Evolutionary conservation across 2,113 vertebrate species (phyloP).

Genomic region (Rhipidura dahli): DNA sequence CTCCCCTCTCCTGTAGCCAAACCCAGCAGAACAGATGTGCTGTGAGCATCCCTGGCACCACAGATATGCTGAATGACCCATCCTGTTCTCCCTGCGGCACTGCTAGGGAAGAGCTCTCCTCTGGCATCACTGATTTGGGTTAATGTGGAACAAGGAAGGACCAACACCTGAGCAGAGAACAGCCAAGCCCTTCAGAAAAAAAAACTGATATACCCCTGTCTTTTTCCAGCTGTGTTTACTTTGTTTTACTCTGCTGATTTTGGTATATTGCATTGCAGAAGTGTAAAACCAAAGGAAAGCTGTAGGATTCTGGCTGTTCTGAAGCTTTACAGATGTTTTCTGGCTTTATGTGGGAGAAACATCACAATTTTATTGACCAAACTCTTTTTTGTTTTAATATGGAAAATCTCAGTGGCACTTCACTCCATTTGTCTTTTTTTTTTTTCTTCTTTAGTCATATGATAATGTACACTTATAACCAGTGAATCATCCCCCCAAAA

Average conservation of each 20-base stretch:
- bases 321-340: constrained; percentile 41
- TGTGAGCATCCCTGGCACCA: not conserved
- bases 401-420: constrained; percentile 56
- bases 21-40: not conserved
- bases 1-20: not conserved
- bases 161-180: not conserved
- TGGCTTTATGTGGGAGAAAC: not conserved
- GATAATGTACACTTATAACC: constrained; percentile 58
- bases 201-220: not conserved
- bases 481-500: constrained; percentile 72
- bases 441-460: constrained; percentile 58
- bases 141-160: not conserved
- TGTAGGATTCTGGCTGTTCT: not conserved
- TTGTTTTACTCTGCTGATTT: not conserved
- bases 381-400: constrained; percentile 24
- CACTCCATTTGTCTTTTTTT: constrained; percentile 25
- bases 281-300: not conserved
- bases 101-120: not conserved
- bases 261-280: not conserved
- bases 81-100: not conserved
- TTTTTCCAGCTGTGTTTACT: not conserved
- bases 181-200: not conserved
- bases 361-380: constrained; percentile 19
- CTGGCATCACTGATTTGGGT: not conserved
- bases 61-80: rapidly evolving